phyloP scores from a whole-genome alignment of 2,888 invertebrate species.

The Sicus ferrugineus region DNA sequence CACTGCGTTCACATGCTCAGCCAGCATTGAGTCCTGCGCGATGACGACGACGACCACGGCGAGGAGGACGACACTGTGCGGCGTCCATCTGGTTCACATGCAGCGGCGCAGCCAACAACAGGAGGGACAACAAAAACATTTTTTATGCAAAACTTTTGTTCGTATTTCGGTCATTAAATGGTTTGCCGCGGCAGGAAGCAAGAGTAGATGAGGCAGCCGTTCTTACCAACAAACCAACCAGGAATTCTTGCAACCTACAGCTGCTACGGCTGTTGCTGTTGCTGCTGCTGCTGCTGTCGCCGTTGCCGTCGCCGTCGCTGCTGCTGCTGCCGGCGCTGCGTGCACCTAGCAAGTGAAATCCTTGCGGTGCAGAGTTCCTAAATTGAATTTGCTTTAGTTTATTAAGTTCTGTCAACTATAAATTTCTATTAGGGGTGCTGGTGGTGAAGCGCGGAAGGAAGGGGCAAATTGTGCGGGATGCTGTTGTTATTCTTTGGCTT shows the following conservation, averaged over 20 bases:
- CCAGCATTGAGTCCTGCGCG: background rate
- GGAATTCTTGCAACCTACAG: background rate
- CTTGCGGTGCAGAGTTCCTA: conserved; percentile 18
- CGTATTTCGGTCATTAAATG: conserved; percentile 7
- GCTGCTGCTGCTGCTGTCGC: background rate
- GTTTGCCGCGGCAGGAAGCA: background rate
- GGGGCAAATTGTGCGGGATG: background rate
- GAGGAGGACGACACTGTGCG: background rate
- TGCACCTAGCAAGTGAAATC: conserved; percentile 2
- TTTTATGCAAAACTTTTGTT: background rate
- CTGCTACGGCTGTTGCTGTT: background rate
- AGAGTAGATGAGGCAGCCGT: background rate
- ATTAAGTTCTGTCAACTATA: conserved; percentile 48
- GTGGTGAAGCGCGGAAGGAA: conserved; percentile 27
- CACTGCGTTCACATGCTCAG: background rate
- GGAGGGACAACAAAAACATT: background rate
- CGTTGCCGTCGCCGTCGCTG: background rate
- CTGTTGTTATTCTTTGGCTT: background rate
- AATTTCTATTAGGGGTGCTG: conserved; percentile 46
- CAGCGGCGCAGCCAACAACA: background rate
- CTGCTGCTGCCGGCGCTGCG: too few species aligned
- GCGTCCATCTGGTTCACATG: background rate
- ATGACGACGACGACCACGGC: too few species aligned
- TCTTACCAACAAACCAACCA: background rate
- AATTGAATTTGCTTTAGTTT: conserved; percentile 40